A percentile compares a stretch with the other conserved stretches of the same genome.
phyloP scores from a whole-genome alignment of 2,113 vertebrate species.

The Pongo abelii region DNA sequence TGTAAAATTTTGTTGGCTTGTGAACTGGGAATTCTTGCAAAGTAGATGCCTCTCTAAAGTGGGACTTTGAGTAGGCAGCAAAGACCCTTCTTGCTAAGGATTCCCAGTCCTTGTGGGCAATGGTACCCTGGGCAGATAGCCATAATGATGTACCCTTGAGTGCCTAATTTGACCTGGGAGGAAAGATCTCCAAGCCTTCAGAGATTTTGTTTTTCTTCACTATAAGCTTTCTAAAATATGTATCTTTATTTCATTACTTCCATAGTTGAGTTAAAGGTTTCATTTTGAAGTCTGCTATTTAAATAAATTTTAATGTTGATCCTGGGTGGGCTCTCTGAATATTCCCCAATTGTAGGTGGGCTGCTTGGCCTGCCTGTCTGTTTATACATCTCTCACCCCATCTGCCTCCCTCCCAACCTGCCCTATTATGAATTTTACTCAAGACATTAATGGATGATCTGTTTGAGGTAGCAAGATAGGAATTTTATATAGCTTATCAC shows the following conservation, averaged over 20 bases:
- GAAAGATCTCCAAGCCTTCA: neutral
- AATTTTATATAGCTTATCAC: neutral
- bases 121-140: neutral
- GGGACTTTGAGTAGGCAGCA: neutral
- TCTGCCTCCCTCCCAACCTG: neutral
- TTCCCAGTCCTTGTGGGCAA: neutral
- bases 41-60: neutral
- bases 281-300: neutral
- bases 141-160: neutral
- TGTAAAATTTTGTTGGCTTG: constrained; percentile 1
- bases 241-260: neutral
- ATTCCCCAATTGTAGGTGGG: neutral
- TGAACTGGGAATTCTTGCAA: neutral
- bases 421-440: neutral
- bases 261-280: neutral
- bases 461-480: neutral
- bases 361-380: neutral
- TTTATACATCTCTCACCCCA: neutral
- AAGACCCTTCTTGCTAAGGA: neutral
- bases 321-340: neutral
- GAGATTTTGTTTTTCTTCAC: neutral
- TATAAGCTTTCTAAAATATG: neutral
- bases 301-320: neutral
- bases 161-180: neutral
- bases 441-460: neutral